These are phyloP conservation scores for Antitype chi DNA, from an alignment of 2,888 invertebrate genomes.

Conservation along the genomic window DNA sequence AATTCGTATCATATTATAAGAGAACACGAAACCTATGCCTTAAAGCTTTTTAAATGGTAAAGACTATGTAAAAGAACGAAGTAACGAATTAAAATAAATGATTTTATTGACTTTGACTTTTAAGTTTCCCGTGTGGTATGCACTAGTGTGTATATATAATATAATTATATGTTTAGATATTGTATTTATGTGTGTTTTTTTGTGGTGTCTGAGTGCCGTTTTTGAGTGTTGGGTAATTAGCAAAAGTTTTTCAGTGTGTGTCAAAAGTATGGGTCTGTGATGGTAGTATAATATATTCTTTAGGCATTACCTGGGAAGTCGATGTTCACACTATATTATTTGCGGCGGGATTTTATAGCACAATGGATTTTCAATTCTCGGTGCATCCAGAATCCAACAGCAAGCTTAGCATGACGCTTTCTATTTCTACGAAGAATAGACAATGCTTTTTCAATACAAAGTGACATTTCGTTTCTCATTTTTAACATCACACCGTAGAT, in stretches of 20 bases:
- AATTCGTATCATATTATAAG: not conserved
- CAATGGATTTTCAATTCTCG: too few species aligned
- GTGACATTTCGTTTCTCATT: too few species aligned
- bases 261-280: not conserved
- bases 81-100: slow-evolving; percentile 5
- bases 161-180: slow-evolving; percentile 45
- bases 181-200: slow-evolving; percentile 30
- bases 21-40: too few species aligned
- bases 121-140: slow-evolving; percentile 26
- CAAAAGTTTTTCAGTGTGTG: slow-evolving; percentile 5
- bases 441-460: too few species aligned
- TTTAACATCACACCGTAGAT: too few species aligned
- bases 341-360: too few species aligned
- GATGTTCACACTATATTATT: too few species aligned
- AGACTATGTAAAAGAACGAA: not conserved
- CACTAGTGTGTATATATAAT: slow-evolving; percentile 13
- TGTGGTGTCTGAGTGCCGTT: slow-evolving; percentile 52
- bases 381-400: too few species aligned
- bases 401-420: too few species aligned
- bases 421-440: too few species aligned
- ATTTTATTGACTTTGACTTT: slow-evolving; percentile 8
- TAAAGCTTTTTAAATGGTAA: not conserved
- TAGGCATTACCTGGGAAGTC: not conserved
- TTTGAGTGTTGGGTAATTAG: slow-evolving; percentile 40
- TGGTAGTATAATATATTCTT: not conserved